phyloP scores from a whole-genome alignment of 1,140 invertebrate genomes.

The Sminthurides bifidus region DNA sequence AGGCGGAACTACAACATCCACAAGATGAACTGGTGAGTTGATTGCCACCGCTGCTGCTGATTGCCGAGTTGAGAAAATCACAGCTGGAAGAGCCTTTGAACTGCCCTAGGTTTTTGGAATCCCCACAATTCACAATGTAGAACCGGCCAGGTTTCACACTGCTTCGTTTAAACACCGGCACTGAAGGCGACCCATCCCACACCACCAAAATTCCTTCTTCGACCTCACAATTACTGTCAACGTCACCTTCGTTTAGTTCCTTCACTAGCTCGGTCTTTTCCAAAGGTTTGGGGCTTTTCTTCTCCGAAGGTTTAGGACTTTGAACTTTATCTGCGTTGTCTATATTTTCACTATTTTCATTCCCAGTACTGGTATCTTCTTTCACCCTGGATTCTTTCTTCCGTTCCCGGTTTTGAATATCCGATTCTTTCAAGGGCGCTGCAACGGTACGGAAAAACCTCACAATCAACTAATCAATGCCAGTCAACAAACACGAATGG shows the following conservation, averaged over 20 bases:
- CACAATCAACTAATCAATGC: too few relatives aligned
- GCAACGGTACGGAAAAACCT: too few relatives aligned
- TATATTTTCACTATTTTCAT: neutral
- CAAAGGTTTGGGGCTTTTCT: neutral
- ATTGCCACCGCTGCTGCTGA: neutral
- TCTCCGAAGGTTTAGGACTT: neutral
- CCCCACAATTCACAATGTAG: conserved; percentile 9
- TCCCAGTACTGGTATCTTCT: neutral
- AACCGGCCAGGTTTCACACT: neutral
- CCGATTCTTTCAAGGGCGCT: too few relatives aligned
- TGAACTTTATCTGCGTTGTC: neutral
- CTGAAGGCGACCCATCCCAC: neutral
- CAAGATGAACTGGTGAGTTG: neutral
- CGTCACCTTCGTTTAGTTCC: neutral
- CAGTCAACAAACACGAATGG: too few relatives aligned
- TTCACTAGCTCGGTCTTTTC: neutral
- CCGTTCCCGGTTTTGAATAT: too few relatives aligned
- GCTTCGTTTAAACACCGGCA: neutral
- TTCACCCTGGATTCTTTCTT: neutral
- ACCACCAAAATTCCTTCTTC: neutral
- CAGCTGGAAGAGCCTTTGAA: too few relatives aligned
- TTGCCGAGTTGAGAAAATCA: neutral
- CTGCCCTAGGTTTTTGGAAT: too few relatives aligned
- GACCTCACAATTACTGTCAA: neutral
- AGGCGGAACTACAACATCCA: neutral